Percentiles rank a stretch among this genome's conserved stretches.
Conservation (phyloP, 2,113 vertebrate species). For the Dicaeum eximium region DNA sequence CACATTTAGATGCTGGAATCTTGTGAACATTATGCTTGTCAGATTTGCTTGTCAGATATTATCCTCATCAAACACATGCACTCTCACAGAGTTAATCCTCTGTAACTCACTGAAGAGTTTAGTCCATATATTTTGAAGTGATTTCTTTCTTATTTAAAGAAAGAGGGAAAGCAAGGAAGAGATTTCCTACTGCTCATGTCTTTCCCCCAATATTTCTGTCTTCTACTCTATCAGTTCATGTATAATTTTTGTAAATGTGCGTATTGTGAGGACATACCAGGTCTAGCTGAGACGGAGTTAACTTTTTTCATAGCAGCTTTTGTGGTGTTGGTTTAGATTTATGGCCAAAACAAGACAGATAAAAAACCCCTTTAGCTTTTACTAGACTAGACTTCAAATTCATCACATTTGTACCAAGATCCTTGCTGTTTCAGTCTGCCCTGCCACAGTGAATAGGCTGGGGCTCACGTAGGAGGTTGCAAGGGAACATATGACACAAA, state of each 20-base stretch:
- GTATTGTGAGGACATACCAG: accelerated
- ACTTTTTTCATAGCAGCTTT: not conserved
- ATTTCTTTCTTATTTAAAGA: not conserved
- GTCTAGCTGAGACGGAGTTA: not conserved
- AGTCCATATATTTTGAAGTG: not conserved
- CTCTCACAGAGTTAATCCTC: not conserved
- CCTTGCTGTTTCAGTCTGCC: not conserved
- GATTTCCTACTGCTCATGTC: not conserved
- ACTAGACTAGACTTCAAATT: too few relatives aligned
- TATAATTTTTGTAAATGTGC: too few relatives aligned
- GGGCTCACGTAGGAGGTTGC: accelerated
- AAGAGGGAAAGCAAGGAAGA: not conserved
- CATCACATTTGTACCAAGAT: not conserved
- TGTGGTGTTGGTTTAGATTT: not conserved
- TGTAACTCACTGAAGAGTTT: not conserved
- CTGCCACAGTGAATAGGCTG: accelerated
- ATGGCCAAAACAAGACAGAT: not conserved
- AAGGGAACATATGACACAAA: not conserved
- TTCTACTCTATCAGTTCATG: not conserved
- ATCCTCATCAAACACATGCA: not conserved
- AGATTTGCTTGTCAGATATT: not conserved
- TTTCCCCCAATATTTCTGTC: not conserved
- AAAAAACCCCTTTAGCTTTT: not conserved
- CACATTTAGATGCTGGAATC: not conserved
- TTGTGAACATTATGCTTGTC: not conserved